phyloP scores from a whole-genome alignment of 1,140 invertebrate genomes.

The Pomacea maculata region DNA sequence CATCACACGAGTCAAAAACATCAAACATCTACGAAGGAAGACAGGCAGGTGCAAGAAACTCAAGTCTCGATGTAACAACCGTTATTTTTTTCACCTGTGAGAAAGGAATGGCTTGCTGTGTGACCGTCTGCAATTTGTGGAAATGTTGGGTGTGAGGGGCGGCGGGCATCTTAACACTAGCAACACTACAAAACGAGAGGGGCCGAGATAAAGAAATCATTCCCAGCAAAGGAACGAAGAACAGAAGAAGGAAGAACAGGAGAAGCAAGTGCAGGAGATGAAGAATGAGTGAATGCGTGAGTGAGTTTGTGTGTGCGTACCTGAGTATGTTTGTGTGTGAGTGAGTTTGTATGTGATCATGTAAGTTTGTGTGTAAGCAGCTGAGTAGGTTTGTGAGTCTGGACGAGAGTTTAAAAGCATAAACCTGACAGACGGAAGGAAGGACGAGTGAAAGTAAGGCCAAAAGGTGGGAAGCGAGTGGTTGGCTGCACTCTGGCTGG shows the following conservation, averaged over 20 bases:
- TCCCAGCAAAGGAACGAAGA: background rate
- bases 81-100: background rate
- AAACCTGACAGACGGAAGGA: background rate
- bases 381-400: background rate
- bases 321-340: slow-evolving; percentile 12
- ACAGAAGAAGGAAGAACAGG: background rate
- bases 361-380: background rate
- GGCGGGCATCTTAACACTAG: background rate
- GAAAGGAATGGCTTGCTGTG: background rate
- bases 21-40: background rate
- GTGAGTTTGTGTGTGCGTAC: background rate
- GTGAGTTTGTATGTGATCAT: slow-evolving; percentile 3
- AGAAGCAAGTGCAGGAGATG: no score
- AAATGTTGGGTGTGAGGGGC: background rate
- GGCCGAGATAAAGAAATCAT: background rate
- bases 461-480: no score
- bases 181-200: background rate
- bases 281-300: background rate
- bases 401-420: background rate
- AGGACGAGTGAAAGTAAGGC: background rate
- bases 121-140: background rate
- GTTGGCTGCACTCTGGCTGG: no score
- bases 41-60: background rate
- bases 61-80: background rate
- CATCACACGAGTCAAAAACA: background rate